These are phyloP conservation scores for Bombylius major DNA, from an alignment of 2,888 invertebrate genomes.

Conservation along the genomic window DNA sequence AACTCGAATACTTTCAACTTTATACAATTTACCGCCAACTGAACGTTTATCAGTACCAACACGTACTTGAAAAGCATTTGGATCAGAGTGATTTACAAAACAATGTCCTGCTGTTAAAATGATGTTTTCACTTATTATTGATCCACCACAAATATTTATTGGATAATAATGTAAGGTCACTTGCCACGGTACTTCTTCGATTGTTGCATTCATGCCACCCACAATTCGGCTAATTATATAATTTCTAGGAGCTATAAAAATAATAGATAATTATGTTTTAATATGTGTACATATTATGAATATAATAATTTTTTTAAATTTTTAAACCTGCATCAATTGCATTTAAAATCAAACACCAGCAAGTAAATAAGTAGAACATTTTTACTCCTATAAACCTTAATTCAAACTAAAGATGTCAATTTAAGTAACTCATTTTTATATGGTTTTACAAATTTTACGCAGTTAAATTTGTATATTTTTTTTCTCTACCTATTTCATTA, in stretches of 20 bases:
- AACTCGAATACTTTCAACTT: constrained; percentile 32
- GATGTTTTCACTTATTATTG: constrained; percentile 35
- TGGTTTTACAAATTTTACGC: too few species aligned
- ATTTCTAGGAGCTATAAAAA: background rate
- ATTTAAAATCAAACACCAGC: too few species aligned
- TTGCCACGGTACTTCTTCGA: constrained; percentile 11
- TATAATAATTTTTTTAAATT: too few species aligned
- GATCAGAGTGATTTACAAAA: constrained; percentile 17
- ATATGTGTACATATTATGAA: too few species aligned
- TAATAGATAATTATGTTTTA: background rate
- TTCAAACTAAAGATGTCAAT: too few species aligned
- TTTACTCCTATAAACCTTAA: too few species aligned
- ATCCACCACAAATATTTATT: constrained; percentile 40
- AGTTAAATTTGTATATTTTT: too few species aligned
- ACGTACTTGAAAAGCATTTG: constrained; percentile 25
- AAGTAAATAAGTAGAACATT: too few species aligned
- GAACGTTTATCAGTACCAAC: constrained; percentile 38
- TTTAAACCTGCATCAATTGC: too few species aligned
- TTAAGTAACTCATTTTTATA: too few species aligned
- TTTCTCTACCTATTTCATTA: too few species aligned
- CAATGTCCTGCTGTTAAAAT: constrained; percentile 45
- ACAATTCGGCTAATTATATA: constrained; percentile 4
- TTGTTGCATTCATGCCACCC: constrained; percentile 8
- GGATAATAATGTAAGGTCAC: constrained; percentile 19
- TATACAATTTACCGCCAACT: constrained; percentile 24